Percentiles rank a stretch among this genome's conserved stretches.
Conservation (phyloP, 2,113 vertebrate genomes). For the Pseudolaguvia tuberculata region DNA sequence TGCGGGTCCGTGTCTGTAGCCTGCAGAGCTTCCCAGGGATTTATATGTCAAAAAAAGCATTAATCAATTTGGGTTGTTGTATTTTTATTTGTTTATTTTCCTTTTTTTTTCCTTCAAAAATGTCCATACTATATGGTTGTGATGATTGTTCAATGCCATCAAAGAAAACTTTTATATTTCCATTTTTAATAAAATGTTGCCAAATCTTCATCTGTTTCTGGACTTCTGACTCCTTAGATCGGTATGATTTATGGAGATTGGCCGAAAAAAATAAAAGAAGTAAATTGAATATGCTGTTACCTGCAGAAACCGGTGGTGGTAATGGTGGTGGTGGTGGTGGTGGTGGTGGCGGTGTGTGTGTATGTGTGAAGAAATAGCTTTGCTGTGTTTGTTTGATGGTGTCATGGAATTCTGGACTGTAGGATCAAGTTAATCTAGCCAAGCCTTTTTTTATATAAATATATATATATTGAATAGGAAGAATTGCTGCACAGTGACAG, state of each 20-base stretch:
- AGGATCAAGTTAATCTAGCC: neutral
- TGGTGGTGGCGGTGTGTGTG: too few species aligned
- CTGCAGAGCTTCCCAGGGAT: neutral
- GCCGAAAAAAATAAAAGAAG: too few species aligned
- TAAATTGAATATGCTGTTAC: conserved; percentile 18
- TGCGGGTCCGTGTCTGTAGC: conserved; percentile 21
- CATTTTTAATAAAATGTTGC: neutral
- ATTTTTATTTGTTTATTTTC: neutral
- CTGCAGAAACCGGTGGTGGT: conserved; percentile 9
- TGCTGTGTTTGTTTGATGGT: conserved; percentile 15
- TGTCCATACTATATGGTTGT: too few species aligned
- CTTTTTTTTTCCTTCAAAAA: neutral
- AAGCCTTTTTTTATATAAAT: neutral
- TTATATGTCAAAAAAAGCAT: neutral
- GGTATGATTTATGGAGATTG: neutral
- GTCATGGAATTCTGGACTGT: conserved; percentile 3
- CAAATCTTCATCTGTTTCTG: conserved; percentile 5
- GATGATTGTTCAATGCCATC: neutral
- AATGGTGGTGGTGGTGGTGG: too few species aligned
- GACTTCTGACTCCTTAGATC: neutral
- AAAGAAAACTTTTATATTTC: too few species aligned
- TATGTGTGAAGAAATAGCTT: conserved; percentile 11
- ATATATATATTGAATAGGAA: too few species aligned
- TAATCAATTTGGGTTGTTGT: too few species aligned
- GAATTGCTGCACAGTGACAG: too few species aligned